phyloP scores from a whole-genome alignment of 2,888 invertebrate genomes.

The Zygothrica quintamaculata region DNA sequence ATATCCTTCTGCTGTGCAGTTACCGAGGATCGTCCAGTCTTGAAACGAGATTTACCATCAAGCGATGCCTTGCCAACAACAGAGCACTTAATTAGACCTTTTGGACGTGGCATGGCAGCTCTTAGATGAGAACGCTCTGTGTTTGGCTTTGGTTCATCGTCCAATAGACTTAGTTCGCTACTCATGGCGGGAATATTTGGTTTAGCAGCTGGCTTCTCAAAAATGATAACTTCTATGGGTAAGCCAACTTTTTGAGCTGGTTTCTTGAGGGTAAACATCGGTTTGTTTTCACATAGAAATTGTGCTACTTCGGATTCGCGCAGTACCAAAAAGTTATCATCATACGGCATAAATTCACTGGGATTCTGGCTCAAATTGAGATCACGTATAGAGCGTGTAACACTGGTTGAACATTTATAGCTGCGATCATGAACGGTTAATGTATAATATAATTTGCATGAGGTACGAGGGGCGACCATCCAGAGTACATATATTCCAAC shows the following conservation, averaged over 20 bases:
- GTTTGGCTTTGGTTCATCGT: too few species aligned
- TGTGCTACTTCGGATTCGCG: not conserved
- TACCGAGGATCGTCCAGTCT: not conserved
- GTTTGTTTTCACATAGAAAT: too few species aligned
- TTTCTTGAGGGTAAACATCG: too few species aligned
- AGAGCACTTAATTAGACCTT: slow-evolving; percentile 7
- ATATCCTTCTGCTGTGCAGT: too few species aligned
- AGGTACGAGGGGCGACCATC: not conserved
- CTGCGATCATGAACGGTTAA: not conserved
- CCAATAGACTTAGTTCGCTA: too few species aligned
- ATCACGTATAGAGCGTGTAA: not conserved
- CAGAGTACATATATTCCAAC: not conserved
- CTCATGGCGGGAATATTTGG: too few species aligned
- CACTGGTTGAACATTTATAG: not conserved
- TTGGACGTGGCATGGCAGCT: slow-evolving; percentile 16
- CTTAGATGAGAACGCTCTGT: too few species aligned
- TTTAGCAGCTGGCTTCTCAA: too few species aligned
- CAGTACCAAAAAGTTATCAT: not conserved
- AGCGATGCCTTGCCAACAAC: slow-evolving; percentile 1
- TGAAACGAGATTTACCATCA: not conserved
- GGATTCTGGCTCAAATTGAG: not conserved
- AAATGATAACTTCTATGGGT: too few species aligned
- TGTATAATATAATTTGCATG: not conserved
- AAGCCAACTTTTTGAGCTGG: too few species aligned
- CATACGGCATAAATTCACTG: not conserved